These are phyloP conservation scores for Drosophila peninsularis DNA, from an alignment of 2,888 invertebrate species.

Conservation along the genomic window DNA sequence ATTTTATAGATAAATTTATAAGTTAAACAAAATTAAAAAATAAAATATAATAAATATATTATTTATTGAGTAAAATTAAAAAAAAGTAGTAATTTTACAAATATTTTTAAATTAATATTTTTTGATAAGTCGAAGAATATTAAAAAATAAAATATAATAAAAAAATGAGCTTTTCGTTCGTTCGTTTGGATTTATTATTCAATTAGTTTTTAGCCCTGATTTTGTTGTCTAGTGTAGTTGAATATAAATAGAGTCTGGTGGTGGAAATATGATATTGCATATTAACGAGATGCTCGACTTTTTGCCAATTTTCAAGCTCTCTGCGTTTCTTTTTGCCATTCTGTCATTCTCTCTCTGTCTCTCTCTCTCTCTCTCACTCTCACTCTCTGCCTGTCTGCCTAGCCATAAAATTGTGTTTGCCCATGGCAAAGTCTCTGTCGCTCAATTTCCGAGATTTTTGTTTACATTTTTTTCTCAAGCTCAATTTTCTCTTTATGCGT, in stretches of 20 bases:
- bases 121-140: no score
- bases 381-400: neutral
- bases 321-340: neutral
- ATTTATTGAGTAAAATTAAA: no score
- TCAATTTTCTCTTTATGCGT: slow-evolving; percentile 24
- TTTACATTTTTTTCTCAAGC: slow-evolving; percentile 11
- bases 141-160: no score
- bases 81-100: no score
- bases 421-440: slow-evolving; percentile 22
- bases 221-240: slow-evolving; percentile 3
- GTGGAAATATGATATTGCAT: slow-evolving; percentile 23
- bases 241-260: slow-evolving; percentile 5
- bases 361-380: neutral
- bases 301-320: slow-evolving; percentile 3
- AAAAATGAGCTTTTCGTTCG: no score
- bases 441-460: slow-evolving; percentile 26
- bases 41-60: no score
- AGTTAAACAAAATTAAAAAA: no score
- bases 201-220: neutral
- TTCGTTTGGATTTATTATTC: no score
- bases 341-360: neutral
- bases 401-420: slow-evolving; percentile 27
- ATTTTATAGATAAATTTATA: no score
- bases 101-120: no score
- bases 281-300: slow-evolving; percentile 16